These are phyloP conservation scores for Numenius phaeopus DNA, from an alignment of 2,797 vertebrate genomes.

Conservation along the genomic window DNA sequence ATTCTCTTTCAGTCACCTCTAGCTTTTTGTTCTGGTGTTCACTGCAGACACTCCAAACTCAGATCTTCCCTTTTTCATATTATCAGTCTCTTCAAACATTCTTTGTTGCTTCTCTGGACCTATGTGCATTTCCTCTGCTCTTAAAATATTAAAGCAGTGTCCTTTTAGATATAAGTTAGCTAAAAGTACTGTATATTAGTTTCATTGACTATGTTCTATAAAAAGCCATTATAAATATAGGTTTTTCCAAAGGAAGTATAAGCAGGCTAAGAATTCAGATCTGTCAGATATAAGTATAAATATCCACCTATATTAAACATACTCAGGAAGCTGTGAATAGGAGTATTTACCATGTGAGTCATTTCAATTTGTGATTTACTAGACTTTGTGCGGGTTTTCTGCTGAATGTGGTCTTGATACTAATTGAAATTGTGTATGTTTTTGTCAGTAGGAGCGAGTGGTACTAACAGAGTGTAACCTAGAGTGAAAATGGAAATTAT, in stretches of 20 bases:
- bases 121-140: background rate
- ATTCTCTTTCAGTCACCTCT: background rate
- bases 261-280: slow-evolving; percentile 23
- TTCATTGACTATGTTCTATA: slow-evolving; percentile 26
- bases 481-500: background rate
- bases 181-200: slow-evolving; percentile 13
- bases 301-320: slow-evolving; percentile 12
- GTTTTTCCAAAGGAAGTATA: slow-evolving; percentile 53
- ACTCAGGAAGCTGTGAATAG: background rate
- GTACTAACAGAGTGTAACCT: background rate
- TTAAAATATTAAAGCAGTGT: slow-evolving; percentile 53
- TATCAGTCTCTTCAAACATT: background rate
- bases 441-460: background rate
- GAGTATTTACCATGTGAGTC: background rate
- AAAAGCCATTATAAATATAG: slow-evolving; percentile 31
- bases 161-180: slow-evolving; percentile 10
- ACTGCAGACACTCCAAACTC: background rate
- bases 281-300: background rate
- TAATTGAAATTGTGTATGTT: background rate
- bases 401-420: background rate
- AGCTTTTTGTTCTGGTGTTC: background rate
- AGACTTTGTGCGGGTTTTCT: background rate
- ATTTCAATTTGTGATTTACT: slow-evolving; percentile 24
- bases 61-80: background rate
- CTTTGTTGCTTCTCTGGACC: background rate